phyloP scores from a whole-genome alignment of 1,140 invertebrate genomes.

The Drosophila albomicans region DNA sequence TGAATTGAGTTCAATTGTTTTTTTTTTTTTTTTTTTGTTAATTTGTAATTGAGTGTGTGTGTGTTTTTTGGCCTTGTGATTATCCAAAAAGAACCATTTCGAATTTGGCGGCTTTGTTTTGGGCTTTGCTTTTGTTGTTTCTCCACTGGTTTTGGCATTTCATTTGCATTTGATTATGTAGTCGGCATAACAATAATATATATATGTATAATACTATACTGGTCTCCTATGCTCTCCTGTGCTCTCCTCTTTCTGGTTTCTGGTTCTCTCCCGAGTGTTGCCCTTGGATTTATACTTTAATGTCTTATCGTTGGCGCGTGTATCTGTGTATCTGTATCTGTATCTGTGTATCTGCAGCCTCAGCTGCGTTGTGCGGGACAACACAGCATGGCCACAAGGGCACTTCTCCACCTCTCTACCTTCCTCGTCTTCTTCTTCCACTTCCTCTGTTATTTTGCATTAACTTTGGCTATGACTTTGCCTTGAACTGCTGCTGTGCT shows the following conservation, averaged over 20 bases:
- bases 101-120: constrained; percentile 35
- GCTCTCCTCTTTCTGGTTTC: background rate
- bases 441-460: background rate
- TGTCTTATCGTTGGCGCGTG: constrained; percentile 48
- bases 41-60: constrained; percentile 40
- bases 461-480: constrained; percentile 31
- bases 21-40: constrained; percentile 18
- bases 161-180: constrained; percentile 69
- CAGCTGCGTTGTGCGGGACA: constrained; percentile 11
- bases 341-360: constrained; percentile 18
- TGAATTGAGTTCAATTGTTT: too few relatives aligned
- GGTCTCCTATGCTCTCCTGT: background rate
- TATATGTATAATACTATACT: background rate
- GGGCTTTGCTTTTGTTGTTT: constrained; percentile 24
- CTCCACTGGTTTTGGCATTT: constrained; percentile 51
- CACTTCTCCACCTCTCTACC: background rate
- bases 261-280: constrained; percentile 3
- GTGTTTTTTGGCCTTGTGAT: constrained; percentile 42
- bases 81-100: constrained; percentile 16
- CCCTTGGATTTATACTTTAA: constrained; percentile 49
- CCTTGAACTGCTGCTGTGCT: constrained; percentile 9
- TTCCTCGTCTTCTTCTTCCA: background rate
- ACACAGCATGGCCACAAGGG: constrained; percentile 27
- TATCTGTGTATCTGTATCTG: constrained; percentile 17
- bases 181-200: background rate